Percentiles rank a stretch among this genome's conserved stretches.
Conservation (phyloP, 2,797 vertebrate species). For the Octomys mimax region DNA sequence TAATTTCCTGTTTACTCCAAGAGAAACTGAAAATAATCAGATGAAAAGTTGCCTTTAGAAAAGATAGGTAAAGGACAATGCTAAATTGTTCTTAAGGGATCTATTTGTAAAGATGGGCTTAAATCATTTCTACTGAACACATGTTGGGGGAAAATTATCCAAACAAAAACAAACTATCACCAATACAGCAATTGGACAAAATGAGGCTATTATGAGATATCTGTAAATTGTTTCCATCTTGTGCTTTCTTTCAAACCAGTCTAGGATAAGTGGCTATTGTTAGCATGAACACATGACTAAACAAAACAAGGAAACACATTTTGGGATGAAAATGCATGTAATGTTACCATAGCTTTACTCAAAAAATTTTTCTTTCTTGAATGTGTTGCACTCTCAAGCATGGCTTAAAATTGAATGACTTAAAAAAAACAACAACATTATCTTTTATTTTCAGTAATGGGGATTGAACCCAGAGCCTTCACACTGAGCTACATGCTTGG, state of each 20-base stretch:
- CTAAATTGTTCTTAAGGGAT: slow-evolving; percentile 43
- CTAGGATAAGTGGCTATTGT: slow-evolving; percentile 61
- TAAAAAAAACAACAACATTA: neutral
- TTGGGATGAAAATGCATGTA: slow-evolving; percentile 4
- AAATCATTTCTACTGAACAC: slow-evolving; percentile 50
- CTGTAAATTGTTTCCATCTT: slow-evolving; percentile 71
- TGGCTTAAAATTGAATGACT: neutral
- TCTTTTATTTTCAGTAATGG: neutral
- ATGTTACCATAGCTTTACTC: neutral
- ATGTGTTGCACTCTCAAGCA: neutral
- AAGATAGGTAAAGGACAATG: neutral
- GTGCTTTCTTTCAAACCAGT: slow-evolving; percentile 60
- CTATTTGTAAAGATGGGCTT: slow-evolving; percentile 35
- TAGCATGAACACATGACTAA: slow-evolving; percentile 55
- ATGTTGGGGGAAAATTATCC: slow-evolving; percentile 56
- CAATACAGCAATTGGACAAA: slow-evolving; percentile 67
- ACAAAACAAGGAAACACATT: slow-evolving; percentile 23
- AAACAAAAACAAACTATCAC: slow-evolving; percentile 64
- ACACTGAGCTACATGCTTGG: neutral
- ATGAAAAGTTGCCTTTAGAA: slow-evolving; percentile 41
- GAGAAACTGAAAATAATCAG: slow-evolving; percentile 39
- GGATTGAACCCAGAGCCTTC: neutral
- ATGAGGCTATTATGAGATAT: slow-evolving; percentile 52
- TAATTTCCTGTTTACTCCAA: slow-evolving; percentile 32
- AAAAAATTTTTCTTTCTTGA: neutral